Percentiles rank a stretch among this genome's conserved stretches.
Conservation (phyloP, 30 jellyfish, hydroid and myxozoan genomes). For the Hydractinia symbiolongicarpus region DNA sequence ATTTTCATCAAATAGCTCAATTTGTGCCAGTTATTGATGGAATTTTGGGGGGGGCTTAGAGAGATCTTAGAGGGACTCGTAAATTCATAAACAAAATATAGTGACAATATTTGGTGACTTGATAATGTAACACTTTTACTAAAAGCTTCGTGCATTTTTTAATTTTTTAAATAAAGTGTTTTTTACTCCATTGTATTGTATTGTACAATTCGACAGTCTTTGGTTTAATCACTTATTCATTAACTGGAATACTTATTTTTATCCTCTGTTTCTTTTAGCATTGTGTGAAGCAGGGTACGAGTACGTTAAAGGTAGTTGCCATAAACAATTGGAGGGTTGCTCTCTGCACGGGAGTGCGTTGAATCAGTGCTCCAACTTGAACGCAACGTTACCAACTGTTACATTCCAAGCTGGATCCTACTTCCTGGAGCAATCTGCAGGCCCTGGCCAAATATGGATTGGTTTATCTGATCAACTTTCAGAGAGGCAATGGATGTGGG, state of each 20-base stretch:
- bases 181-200: too few relatives aligned
- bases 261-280: neutral
- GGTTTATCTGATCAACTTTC: neutral
- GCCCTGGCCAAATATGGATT: neutral
- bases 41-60: too few relatives aligned
- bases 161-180: too few relatives aligned
- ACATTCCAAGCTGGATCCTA: neutral
- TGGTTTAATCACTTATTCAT: neutral
- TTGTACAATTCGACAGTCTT: too few relatives aligned
- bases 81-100: too few relatives aligned
- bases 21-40: too few relatives aligned
- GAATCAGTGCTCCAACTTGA: neutral
- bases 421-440: neutral
- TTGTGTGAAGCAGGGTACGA: slow-evolving; percentile 9
- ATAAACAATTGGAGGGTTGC: neutral
- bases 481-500: slow-evolving; percentile 21
- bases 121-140: too few relatives aligned
- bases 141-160: too few relatives aligned
- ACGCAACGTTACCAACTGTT: slow-evolving; percentile 21
- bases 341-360: neutral
- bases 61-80: too few relatives aligned
- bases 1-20: too few relatives aligned
- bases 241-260: neutral
- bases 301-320: slow-evolving; percentile 8
- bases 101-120: too few relatives aligned